Base-by-base conservation (phyloP, 1,140 invertebrate genomes). In the Gryllus bimaculatus region DNA sequence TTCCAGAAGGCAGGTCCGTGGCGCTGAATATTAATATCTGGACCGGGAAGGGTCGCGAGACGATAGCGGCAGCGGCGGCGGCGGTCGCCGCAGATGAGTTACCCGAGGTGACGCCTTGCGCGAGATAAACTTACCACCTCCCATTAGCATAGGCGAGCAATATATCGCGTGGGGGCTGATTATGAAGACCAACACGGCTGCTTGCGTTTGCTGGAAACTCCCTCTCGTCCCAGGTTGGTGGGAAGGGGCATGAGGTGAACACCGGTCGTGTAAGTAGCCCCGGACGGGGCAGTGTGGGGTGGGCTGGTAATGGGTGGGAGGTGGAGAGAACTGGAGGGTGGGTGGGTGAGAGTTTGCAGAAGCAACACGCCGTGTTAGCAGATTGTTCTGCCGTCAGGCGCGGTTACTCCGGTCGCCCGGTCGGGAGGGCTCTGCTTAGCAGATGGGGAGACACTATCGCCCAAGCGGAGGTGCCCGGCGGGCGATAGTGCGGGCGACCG, bases 11-110 rank as follows among this genome's bases (percentile, higher is more conserved):
- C 54, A 66, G 10, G 54, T 66, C 18, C 54, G 54, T 66, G 54
- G 54, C 54, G 54, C 18, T 66, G 54, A 66, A 66, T 66, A 66
- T 66, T 66, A 66, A 66, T 66, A 66, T 66, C 54, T 66, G 54
- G 54, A 13, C 54, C 54, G 18, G 10, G 7, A 66, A 7, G 54
- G 26, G 54, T 66, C 54, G 54, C 54, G 54, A 66, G 54, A 18
- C 26, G 26, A 18, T 66, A 10, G 54, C 54, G 54, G 54, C 18
- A 7, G 54, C 8, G 49, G 15, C 15, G 15, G 15, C 49, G 49
- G 8, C 49, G 15, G 49, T 54, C 8, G 8, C 10, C 10, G 18
- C 10, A 18, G 54, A 66, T 66, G 54, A 66, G 54, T 66, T 66
- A 66, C 54, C 54, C 18, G 54, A 66, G 54, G 54, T 66, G 54